Base-by-base conservation (phyloP, 35 echinoderm and acorn worm genomes). In the Hemicentrotus pulcherrimus region DNA sequence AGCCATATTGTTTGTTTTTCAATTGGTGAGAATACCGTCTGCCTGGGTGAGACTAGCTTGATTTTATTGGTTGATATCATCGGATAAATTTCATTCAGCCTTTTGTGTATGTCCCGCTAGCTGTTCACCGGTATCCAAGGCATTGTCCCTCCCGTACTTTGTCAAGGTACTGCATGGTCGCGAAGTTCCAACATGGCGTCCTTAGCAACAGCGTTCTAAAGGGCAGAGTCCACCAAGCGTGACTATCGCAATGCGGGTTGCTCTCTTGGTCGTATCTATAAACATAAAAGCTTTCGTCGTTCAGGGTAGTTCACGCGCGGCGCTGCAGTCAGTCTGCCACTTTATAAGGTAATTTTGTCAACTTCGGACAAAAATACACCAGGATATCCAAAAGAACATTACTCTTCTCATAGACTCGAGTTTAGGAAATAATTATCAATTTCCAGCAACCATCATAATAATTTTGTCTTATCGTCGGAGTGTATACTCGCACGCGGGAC, bases 141-240 rank as follows among this genome's bases (percentile, higher is more conserved):
- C 19, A 90, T 90, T 90, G 88, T 90, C 46, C 18, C 88, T 90
- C 88, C 46, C 46, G 32, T 90, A 47, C 14, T 90, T 45, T 15
- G 65, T 22, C 65, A 30, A 30, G 91, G 91, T 30, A 65, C 48
- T 30, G 89, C 60, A 61, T 94, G 91, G 91, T 94, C 94, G 89
- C 91, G 48, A 91, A 94, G 94, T 6, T 91, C 88, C 52, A 92
- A 97, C 86, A 91, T 65, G 60, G 96, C 96, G 94, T 97, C 96
- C 96, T 95, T 97, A 97, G 96, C 96, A 97, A 97, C 96, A 85
- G 8, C 85, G 96, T 95, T 59, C 94, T 78, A 95, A 97, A 97
- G 95, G 96, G 94, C 94, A 60, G 31, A 58, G 55, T 32, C 91
- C 91, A 32, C 45, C 70, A 85, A 47, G 94, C 94, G 50, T 97